Base-by-base conservation (phyloP, 2,797 vertebrate genomes). In the Diglossa cyanea region DNA sequence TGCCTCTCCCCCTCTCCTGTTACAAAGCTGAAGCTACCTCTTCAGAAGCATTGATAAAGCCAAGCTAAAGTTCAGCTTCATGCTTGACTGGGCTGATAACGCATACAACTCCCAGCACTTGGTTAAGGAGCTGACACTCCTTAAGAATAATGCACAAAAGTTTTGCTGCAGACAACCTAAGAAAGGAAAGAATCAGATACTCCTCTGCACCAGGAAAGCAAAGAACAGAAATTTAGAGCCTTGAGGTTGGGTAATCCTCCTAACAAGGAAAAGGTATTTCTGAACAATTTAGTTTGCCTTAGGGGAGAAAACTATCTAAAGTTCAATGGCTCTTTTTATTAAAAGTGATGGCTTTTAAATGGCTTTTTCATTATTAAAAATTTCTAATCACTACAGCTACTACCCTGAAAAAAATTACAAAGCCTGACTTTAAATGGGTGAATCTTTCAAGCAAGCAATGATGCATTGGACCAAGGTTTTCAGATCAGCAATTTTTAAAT, bases 71-170 rank as follows among this genome's bases (percentile, higher is more conserved):
- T 79, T 89, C 85, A 91, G 73, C 63, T 71, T 67, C 8, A 11
- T 5, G 25, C 35, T 74, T 63, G 50, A 80, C 55, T 45, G 45
- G 77, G 39, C 20, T 76, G 44, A 10, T 37, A 91, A 70, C 16
- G 12, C 0, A 1, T 5, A 5, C 3, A 85, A 60, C 11, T 66
- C 60, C 15, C 0, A 77, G 35, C 8, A 60, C 6, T 9, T 25
- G 11, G 17, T 31, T 39, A 67, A 85, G 55, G 28, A 60, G 30
- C 6, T 63, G 48, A 67, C 9, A 20, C 17, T 58, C 44, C 45
- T 57, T 44, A 55, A 86, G 10, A 63, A 86, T 0, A 1, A 74
- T 1, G 5, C 4, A 63, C 23, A 28, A 7, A 57, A 47, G 7
- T 48, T 86, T 35, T 78, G 28, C 16, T n/a, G 47, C n/a, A 90